Evolutionary conservation across 2,113 vertebrate genomes (phyloP).

Genomic region (Sakesphorus luctuosus): DNA sequence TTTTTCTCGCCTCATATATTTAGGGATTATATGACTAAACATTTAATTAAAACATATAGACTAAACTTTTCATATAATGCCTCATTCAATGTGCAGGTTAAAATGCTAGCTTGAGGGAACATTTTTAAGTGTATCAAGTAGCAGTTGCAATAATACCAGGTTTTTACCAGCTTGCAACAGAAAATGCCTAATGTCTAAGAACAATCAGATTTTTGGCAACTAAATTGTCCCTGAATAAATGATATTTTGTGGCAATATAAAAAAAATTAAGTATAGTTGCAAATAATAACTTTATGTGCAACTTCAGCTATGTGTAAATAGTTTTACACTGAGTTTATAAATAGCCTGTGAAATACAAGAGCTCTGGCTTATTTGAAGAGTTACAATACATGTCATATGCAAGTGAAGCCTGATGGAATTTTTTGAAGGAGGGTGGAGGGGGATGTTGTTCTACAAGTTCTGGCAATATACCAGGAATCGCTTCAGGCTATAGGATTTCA

Average conservation of each 20-base stretch:
- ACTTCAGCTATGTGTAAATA: background rate
- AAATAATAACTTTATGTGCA: background rate
- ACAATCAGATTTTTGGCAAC: background rate
- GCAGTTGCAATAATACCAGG: background rate
- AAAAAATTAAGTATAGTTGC: background rate
- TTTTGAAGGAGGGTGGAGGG: background rate
- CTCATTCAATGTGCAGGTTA: background rate
- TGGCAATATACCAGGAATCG: slow-evolving; percentile 7
- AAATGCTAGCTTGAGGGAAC: background rate
- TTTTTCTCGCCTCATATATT: background rate
- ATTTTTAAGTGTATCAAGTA: background rate
- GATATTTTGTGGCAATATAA: background rate
- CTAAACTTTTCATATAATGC: background rate
- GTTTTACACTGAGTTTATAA: background rate
- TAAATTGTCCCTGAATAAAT: background rate
- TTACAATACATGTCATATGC: background rate
- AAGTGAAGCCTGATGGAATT: background rate
- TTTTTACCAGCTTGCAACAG: background rate
- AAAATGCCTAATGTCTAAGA: background rate
- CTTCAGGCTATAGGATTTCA: slow-evolving; percentile 16
- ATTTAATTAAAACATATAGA: background rate
- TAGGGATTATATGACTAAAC: background rate
- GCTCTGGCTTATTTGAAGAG: background rate
- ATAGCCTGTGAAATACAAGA: background rate
- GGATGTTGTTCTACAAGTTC: background rate